Base-by-base conservation (phyloP, 2,888 invertebrate species). In the Sialis fuliginosa region DNA sequence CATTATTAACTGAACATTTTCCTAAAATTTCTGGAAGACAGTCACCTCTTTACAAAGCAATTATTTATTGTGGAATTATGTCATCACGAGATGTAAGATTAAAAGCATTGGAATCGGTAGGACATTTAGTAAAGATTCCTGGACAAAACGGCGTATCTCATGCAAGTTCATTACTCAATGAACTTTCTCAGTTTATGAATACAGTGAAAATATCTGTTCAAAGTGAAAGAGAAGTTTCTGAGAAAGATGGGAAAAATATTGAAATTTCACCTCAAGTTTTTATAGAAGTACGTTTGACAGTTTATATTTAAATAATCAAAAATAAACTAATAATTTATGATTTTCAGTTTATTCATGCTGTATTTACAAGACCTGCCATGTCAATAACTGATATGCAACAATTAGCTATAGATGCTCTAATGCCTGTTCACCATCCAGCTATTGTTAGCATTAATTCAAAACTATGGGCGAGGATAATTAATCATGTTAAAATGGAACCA, bases 381-480 rank as follows among this genome's bases (percentile, higher is more conserved):
- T 32, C 39, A 8, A 30, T 39, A 10, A 42, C 33, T 6, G 79
- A 82, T 58, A 67, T 74, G 0, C 69, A 80, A 53, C 58, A 63
- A 6, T 61, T 88, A 42, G 78, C 78, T 0, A 59, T 82, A 47
- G 80, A 79, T 48, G 68, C 80, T 5, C 61, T 93, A 31, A 66
- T 81, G 9, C 74, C 82, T 39, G 74, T 81, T 44, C 88, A 91
- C 64, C 82, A 89, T 63, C 84, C 85, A 2, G 71, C 75, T 37
- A 72, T 84, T 37, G 66, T 70, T 30, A 65, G 66, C 22, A 66
- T 71, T 31, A 68, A 72, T 52, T 67, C 71, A 5, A 69, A 75
- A 54, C 67, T 85, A 39, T 92, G 91, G 91, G 61, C 71, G 43
- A 77, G 71, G 50, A 70, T 83, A 40, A 62, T 74, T 4, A 68